Conservation (phyloP, 2,797 vertebrate species). For the Denticeps clupeoides region DNA sequence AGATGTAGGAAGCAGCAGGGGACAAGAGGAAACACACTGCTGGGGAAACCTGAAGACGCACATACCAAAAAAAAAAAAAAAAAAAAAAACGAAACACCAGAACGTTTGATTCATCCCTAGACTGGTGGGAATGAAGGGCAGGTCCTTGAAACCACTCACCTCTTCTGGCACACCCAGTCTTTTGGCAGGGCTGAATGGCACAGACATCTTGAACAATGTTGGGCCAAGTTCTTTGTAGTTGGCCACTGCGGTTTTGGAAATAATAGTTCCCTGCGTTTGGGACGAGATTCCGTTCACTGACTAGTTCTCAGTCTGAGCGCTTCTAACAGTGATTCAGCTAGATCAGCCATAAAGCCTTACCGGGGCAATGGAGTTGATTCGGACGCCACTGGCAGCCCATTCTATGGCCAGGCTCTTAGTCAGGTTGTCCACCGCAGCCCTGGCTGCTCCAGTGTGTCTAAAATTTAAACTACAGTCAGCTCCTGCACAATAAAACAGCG, state of each 20-base stretch:
- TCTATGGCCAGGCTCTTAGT: conserved; percentile 81
- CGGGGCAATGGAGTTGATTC: conserved; percentile 78
- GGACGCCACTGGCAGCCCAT: conserved; percentile 76
- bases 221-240: conserved; percentile 69
- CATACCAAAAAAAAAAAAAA: not conserved
- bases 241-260: conserved; percentile 76
- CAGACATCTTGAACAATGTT: conserved; percentile 40
- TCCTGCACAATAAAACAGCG: too few relatives aligned
- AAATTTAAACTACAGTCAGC: too few relatives aligned
- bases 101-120: too few relatives aligned
- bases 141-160: conserved; percentile 46
- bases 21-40: conserved; percentile 87
- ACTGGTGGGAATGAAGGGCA: not conserved
- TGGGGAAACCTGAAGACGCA: conserved; percentile 64
- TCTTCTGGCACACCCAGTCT: conserved; percentile 83
- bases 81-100: not conserved
- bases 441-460: conserved; percentile 83
- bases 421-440: conserved; percentile 78
- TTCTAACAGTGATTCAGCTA: not conserved
- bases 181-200: conserved; percentile 64
- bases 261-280: conserved; percentile 69
- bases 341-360: conserved; percentile 29
- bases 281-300: not conserved
- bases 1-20: conserved; percentile 79
- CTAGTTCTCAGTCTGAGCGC: too few relatives aligned